Percentiles rank a stretch among this genome's conserved stretches.
These are phyloP conservation scores for Eulithis prunata DNA, from an alignment of 2,888 invertebrate species.

Conservation along the genomic window DNA sequence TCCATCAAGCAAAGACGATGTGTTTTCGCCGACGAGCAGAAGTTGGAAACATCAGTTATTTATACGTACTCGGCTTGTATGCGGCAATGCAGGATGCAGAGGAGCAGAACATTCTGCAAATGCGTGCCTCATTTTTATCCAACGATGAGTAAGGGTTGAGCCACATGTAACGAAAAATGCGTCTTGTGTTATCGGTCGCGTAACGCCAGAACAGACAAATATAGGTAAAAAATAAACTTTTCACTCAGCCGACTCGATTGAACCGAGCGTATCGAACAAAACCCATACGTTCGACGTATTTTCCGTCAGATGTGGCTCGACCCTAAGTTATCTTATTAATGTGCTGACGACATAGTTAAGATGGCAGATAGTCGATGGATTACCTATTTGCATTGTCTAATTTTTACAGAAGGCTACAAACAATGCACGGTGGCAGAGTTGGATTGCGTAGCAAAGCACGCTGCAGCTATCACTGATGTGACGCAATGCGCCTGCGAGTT, in stretches of 20 bases:
- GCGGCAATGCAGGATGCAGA: conserved; percentile 89
- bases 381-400: no score
- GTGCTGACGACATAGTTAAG: no score
- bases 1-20: conserved; percentile 88
- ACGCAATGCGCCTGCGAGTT: conserved; percentile 88
- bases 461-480: conserved; percentile 83
- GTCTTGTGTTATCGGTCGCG: no score
- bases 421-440: conserved; percentile 85
- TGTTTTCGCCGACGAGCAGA: conserved; percentile 88
- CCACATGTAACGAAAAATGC: no score
- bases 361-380: no score
- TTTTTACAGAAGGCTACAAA: conserved; percentile 74
- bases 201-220: no score
- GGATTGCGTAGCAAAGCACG: conserved; percentile 83
- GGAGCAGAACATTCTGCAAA: conserved; percentile 85
- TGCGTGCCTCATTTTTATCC: conserved; percentile 91
- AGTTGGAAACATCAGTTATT: conserved; percentile 83
- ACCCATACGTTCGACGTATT: no score
- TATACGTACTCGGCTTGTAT: conserved; percentile 91
- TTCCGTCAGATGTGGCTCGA: no score
- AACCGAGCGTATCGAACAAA: no score
- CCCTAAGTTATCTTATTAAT: no score
- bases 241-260: no score
- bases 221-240: no score
- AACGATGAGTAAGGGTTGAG: conserved; percentile 70